Percentiles rank a stretch among this genome's conserved stretches.
Evolutionary conservation across 2,888 invertebrate genomes (phyloP).

Genomic region (Xestobium rufovillosum): DNA sequence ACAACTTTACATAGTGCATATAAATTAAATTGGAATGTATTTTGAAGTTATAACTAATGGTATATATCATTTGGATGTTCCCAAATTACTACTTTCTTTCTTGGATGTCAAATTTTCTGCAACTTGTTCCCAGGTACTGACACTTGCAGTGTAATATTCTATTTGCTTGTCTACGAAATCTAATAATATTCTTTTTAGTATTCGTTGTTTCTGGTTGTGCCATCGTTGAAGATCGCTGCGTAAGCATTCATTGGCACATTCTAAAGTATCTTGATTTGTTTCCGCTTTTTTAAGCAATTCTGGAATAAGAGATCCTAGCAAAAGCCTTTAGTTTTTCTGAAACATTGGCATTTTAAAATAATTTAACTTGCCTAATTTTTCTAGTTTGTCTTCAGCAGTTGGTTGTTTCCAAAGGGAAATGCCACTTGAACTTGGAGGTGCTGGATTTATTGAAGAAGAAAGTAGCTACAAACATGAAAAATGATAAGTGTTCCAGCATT

Average conservation of each 20-base stretch:
- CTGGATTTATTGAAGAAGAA: too few relatives aligned
- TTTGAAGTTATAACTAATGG: background rate
- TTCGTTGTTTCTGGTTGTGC: constrained; percentile 57
- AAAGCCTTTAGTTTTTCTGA: constrained; percentile 11
- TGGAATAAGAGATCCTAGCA: constrained; percentile 43
- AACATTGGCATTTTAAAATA: constrained; percentile 9
- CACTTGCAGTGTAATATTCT: constrained; percentile 54
- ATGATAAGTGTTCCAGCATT: too few relatives aligned
- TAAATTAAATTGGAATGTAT: constrained; percentile 1
- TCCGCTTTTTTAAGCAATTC: constrained; percentile 48
- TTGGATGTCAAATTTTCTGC: constrained; percentile 22
- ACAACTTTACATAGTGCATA: too few relatives aligned
- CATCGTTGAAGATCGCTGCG: constrained; percentile 61
- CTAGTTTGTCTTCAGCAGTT: constrained; percentile 50
- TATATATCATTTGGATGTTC: background rate
- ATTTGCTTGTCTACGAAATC: constrained; percentile 59
- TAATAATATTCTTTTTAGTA: constrained; percentile 54
- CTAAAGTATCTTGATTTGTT: constrained; percentile 53
- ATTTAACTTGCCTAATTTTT: constrained; percentile 38
- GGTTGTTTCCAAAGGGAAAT: constrained; percentile 55
- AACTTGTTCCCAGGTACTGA: constrained; percentile 50
- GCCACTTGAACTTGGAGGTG: constrained; percentile 23
- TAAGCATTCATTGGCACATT: constrained; percentile 61
- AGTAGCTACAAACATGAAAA: background rate
- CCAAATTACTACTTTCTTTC: background rate